A percentile compares a stretch with the other conserved stretches of the same genome.
phyloP scores from a whole-genome alignment of 2,797 vertebrate species.

The Sebastes vulpes region DNA sequence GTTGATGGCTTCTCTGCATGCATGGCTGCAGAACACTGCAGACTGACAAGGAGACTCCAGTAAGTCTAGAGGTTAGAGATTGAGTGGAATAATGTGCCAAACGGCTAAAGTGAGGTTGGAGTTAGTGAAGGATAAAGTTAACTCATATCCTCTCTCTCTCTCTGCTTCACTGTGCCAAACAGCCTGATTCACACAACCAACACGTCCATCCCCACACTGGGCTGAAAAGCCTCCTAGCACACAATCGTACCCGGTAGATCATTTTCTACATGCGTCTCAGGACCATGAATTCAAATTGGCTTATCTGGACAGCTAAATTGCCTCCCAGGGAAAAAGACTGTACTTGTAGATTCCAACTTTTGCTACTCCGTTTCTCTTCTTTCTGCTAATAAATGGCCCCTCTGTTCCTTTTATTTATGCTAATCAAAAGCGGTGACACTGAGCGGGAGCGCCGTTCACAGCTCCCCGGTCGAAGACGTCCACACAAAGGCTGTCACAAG shows the following conservation, averaged over 20 bases:
- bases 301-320: constrained; percentile 82
- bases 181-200: constrained; percentile 78
- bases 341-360: constrained; percentile 69
- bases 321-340: constrained; percentile 64
- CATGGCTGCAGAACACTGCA: constrained; percentile 62
- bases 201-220: constrained; percentile 55
- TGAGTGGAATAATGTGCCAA: constrained; percentile 73
- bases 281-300: constrained; percentile 68
- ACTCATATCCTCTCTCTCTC: constrained; percentile 49
- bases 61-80: constrained; percentile 80
- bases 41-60: constrained; percentile 79
- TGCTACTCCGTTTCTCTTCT: constrained; percentile 58
- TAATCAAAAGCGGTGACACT: constrained; percentile 80
- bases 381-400: constrained; percentile 74
- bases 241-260: constrained; percentile 61
- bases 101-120: constrained; percentile 69
- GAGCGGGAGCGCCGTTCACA: constrained; percentile 72
- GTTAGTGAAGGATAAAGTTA: constrained; percentile 67
- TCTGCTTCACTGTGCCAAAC: constrained; percentile 56
- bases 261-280: constrained; percentile 59
- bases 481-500: constrained; percentile 83
- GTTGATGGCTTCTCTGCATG: constrained; percentile 53
- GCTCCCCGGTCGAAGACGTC: constrained; percentile 61
- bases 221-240: constrained; percentile 58
- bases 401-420: constrained; percentile 86